Evolutionary conservation across 1,140 invertebrate genomes (phyloP), one percentile per base, ranked within the genome.

Genomic region (Meteorus sp.): DNA sequence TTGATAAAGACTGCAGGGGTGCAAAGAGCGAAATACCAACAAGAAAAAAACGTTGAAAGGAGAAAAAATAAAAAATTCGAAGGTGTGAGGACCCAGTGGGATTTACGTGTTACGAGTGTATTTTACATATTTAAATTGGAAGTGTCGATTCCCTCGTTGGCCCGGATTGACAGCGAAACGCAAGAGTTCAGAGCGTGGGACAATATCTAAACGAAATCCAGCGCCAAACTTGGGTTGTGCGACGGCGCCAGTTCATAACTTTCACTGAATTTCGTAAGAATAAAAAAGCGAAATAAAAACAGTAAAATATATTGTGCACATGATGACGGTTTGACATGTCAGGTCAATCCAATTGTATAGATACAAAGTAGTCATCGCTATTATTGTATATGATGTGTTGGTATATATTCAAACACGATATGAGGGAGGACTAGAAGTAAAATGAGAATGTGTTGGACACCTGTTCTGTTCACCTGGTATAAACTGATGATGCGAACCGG

Each of bases 101-200:
- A 59, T 33, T 61, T 57, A 57, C 43, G 59, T 65, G 62, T 63
- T 55, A 66, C 65, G 63, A 53, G 35, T 71, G 66, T 72, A 69
- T 65, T 74, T 74, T 71, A 68, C 70, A 72, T 74, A 72, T 72
- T 74, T 74, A 74, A 74, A 74, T 74, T 74, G 72, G 66, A 72
- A 69, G 70, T 72, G 67, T 72, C 72, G 70, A 74, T 72, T 71
- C 68, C 63, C 59, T 65, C 63, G 55, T 64, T 66, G 37, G 19
- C 39, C 29, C 57, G 65, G n/a, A 70, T 68, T 72, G 70, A 72
- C 72, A 71, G 64, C 50, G 31, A n/a, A n/a, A n/a, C n/a, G n/a
- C 17, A 9, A 39, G 17, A 13, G 37, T 51, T 51, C 19, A n/a
- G n/a, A n/a, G 7, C 3, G 13, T 39, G 35, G 13, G 35, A 39